Evolutionary conservation across 2,113 vertebrate genomes (phyloP).

Genomic region (Mesocricetus auratus): DNA sequence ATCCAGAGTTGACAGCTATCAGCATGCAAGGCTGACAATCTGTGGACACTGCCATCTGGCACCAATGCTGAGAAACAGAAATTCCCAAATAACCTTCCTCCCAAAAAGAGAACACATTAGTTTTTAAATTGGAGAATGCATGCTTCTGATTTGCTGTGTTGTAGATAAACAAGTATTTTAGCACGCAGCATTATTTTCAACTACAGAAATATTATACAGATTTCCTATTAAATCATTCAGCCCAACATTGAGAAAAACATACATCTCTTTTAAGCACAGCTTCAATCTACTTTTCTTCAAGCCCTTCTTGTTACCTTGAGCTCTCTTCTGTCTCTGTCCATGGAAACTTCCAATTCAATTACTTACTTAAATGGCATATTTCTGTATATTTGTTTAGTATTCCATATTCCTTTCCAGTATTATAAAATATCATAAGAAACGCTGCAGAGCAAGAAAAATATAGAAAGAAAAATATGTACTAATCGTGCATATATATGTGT

Average conservation of each 20-base stretch:
- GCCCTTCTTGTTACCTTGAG: not conserved
- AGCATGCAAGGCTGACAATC: constrained; percentile 53
- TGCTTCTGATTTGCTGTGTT: constrained; percentile 36
- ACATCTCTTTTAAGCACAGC: not conserved
- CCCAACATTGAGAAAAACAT: not conserved
- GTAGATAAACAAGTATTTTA: not conserved
- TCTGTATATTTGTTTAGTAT: fast-evolving
- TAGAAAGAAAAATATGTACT: not conserved
- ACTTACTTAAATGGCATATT: not conserved
- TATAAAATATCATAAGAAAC: not conserved
- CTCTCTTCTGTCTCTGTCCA: not conserved
- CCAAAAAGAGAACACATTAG: constrained; percentile 51
- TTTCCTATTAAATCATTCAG: not conserved
- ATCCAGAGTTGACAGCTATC: constrained; percentile 54
- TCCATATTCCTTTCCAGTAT: not conserved
- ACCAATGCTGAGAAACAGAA: constrained; percentile 62
- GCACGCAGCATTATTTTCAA: not conserved
- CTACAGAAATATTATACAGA: not conserved
- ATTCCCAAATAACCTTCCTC: constrained; percentile 62
- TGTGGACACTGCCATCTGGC: constrained; percentile 73
- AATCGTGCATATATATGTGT: too few relatives aligned
- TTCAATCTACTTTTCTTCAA: not conserved
- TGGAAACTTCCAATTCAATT: not conserved
- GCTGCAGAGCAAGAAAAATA: not conserved
- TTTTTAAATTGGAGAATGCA: constrained; percentile 28